Base-by-base conservation (phyloP, 2,113 vertebrate genomes). In the Tichodroma muraria region DNA sequence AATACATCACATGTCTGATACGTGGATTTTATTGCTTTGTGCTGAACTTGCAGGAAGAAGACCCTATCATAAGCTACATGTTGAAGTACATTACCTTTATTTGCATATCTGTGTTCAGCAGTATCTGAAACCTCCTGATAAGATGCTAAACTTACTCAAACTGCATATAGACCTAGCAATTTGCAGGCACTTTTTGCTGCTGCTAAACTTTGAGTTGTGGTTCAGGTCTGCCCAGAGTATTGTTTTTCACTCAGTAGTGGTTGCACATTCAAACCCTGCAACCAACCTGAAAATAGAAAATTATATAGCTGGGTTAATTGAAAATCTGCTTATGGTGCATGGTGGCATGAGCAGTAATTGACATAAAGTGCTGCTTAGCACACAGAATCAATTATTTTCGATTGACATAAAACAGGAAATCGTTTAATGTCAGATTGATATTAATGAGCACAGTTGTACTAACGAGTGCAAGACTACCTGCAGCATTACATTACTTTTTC, bases 391-490 rank as follows among this genome's bases (percentile, higher is more conserved):
- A 94, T 97, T 96, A 88, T 94, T 96, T 96, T 95, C 92, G 70
- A 97, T 94, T 96, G 96, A 95, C 92, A 94, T 93, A 94, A 95
- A 95, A 33, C 94, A 96, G 93, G 88, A 95, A 96, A 95, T 97
- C 80, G 7, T 95, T 96, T 95, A 93, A 96, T 95, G 95, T 93
- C 90, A 93, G 93, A 93, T 92, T 95, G 94, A 90, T 97, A 96
- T 93, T 96, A 94, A 96, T 97, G 94, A 97, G 77, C 85, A 90
- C 69, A 93, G 93, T 84, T 95, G 88, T 92, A 91, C 72, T 95
- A 96, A 97, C 0, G 8, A 88, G 88, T 83, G 60, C 68, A 93
- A 83, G 92, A 50, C 68, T 82, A 89, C 82, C 82, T 88, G 52
- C 68, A 93, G 85, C 88, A 91, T 77, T 94, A 88, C 76, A 85